phyloP scores from a whole-genome alignment of 2,888 invertebrate species.

The Oscheius sp. region DNA sequence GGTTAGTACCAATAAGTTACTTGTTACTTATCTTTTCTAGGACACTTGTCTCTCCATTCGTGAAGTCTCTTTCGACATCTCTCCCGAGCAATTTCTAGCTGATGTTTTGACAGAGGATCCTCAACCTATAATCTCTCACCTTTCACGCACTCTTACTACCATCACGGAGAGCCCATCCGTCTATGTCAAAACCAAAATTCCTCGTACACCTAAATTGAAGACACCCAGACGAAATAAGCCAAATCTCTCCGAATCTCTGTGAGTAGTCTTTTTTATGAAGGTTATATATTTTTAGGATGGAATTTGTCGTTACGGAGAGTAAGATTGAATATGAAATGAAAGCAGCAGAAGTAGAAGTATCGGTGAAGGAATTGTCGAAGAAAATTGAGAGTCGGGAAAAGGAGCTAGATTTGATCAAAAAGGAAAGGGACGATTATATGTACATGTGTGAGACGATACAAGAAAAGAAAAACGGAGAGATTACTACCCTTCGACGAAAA shows the following conservation, averaged over 20 bases:
- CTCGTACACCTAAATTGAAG: too few relatives aligned
- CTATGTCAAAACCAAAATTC: too few relatives aligned
- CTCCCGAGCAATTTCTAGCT: too few relatives aligned
- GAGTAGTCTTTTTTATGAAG: not conserved
- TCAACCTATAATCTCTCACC: too few relatives aligned
- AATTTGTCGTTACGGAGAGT: not conserved
- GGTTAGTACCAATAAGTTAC: too few relatives aligned
- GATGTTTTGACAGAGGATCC: too few relatives aligned
- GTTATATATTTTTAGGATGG: not conserved
- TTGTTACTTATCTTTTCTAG: too few relatives aligned
- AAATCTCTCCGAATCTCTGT: not conserved
- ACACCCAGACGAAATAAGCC: too few relatives aligned
- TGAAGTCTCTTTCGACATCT: too few relatives aligned
- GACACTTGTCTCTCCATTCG: too few relatives aligned
- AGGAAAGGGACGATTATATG: conserved; percentile 14
- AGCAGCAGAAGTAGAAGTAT: not conserved
- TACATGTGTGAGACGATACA: not conserved
- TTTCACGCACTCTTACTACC: too few relatives aligned
- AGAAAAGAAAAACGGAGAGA: not conserved
- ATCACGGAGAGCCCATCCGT: too few relatives aligned
- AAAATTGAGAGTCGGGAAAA: not conserved
- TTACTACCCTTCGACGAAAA: not conserved
- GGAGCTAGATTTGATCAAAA: not conserved
- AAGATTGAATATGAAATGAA: not conserved
- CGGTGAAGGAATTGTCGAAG: not conserved